A percentile compares a stretch with the other conserved stretches of the same genome.
Conservation (phyloP, 2,888 invertebrate species). For the Ormyrus nitidulus region DNA sequence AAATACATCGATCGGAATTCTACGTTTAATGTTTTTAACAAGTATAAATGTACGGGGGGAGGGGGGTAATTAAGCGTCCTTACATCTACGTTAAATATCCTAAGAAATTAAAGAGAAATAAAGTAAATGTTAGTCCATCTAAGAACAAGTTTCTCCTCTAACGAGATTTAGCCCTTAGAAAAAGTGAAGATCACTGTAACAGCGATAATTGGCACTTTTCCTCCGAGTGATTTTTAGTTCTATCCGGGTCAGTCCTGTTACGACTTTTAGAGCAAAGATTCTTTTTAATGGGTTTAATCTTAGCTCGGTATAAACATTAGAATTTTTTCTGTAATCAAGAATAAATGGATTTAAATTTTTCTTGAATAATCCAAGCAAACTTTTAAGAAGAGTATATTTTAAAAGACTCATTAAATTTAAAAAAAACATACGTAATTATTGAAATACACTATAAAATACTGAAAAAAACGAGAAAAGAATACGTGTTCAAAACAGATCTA, state of each 20-base stretch:
- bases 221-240: conserved; percentile 14
- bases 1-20: too few species aligned
- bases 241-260: conserved; percentile 17
- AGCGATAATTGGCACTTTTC: conserved; percentile 37
- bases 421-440: conserved; percentile 15
- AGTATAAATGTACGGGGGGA: too few species aligned
- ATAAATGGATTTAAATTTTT: not conserved
- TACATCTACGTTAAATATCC: too few species aligned
- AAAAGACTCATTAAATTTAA: not conserved
- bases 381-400: too few species aligned
- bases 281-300: conserved; percentile 2
- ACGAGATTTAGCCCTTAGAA: not conserved
- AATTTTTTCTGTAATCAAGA: conserved; percentile 1
- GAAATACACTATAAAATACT: not conserved
- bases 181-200: conserved; percentile 1
- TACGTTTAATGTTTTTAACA: too few species aligned
- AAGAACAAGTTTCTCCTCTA: not conserved
- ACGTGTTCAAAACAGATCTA: too few species aligned
- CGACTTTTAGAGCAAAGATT: not conserved
- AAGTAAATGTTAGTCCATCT: too few species aligned
- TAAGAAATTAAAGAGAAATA: too few species aligned
- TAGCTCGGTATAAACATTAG: not conserved
- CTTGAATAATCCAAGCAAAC: not conserved
- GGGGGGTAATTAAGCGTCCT: too few species aligned
- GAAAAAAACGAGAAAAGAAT: too few species aligned